A percentile compares a stretch with the other conserved stretches of the same genome.
Evolutionary conservation across 2,797 vertebrate species (phyloP).

Genomic region (Enteromius afrohamiltoni): DNA sequence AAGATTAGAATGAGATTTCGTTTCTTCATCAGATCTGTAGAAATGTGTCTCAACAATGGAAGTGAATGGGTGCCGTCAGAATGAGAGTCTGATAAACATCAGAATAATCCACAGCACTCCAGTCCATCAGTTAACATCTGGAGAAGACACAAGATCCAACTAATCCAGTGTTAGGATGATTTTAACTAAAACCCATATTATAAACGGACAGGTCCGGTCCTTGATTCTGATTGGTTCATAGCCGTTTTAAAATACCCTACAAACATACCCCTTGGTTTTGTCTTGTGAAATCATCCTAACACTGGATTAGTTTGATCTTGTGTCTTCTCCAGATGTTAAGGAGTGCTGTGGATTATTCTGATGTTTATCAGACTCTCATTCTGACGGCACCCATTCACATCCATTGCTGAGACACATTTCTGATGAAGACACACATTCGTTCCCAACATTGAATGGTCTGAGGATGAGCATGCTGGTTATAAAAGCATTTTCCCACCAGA

Average conservation of each 20-base stretch:
- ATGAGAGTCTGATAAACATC: neutral
- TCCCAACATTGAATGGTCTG: fast-evolving
- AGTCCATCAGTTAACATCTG: no score
- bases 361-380: neutral
- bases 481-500: neutral
- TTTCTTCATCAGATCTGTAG: neutral
- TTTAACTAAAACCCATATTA: no score
- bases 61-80: neutral
- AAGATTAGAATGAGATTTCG: neutral
- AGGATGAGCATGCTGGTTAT: neutral
- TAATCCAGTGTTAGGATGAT: neutral
- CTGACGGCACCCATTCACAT: slow-evolving; percentile 5
- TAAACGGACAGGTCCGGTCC: no score
- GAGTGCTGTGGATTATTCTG: neutral
- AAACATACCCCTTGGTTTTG: no score
- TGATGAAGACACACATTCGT: neutral
- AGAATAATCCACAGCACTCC: neutral
- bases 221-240: no score
- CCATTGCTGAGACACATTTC: neutral
- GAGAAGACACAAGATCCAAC: neutral
- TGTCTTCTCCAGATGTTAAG: neutral
- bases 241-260: no score
- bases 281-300: neutral
- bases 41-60: neutral
- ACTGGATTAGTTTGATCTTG: neutral